phyloP scores from a whole-genome alignment of 92 coral and sea anemone genomes.

The Epizoanthus scotinus region DNA sequence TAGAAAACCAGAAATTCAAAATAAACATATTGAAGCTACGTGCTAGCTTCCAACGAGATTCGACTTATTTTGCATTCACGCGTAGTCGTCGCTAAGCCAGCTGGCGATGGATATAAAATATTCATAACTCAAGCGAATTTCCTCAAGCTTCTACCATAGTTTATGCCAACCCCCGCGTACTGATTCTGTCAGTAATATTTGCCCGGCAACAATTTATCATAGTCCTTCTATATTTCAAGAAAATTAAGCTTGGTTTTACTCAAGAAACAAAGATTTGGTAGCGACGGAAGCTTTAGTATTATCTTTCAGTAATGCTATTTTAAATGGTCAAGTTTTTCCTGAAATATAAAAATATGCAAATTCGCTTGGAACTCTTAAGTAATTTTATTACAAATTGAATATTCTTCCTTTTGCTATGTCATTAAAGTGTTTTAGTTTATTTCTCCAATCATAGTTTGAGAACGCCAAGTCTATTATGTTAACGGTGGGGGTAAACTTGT shows the following conservation, averaged over 20 bases:
- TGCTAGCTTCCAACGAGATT: neutral
- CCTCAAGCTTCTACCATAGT: slow-evolving; percentile 10
- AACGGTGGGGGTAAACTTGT: neutral
- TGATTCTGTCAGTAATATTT: neutral
- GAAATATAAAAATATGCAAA: slow-evolving; percentile 27
- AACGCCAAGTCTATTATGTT: neutral
- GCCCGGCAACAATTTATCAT: neutral
- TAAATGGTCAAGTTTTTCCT: slow-evolving; percentile 1
- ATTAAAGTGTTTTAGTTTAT: slow-evolving; percentile 4
- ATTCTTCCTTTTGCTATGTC: neutral
- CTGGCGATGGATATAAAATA: slow-evolving; percentile 33
- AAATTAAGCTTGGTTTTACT: neutral
- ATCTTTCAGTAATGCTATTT: neutral
- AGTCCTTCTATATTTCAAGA: neutral
- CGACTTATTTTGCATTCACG: slow-evolving; percentile 6
- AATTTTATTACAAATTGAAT: slow-evolving; percentile 21
- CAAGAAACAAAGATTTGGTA: neutral
- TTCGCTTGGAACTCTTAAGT: neutral
- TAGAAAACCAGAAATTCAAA: slow-evolving; percentile 17
- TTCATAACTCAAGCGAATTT: slow-evolving; percentile 24
- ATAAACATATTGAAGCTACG: slow-evolving; percentile 31
- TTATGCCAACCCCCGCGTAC: slow-evolving; percentile 11
- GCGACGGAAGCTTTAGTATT: neutral
- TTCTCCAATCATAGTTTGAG: slow-evolving; percentile 21
- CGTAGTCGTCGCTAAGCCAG: slow-evolving; percentile 22